Base-by-base conservation (phyloP, 2,888 invertebrate species). In the Asteroscopus sphinx region DNA sequence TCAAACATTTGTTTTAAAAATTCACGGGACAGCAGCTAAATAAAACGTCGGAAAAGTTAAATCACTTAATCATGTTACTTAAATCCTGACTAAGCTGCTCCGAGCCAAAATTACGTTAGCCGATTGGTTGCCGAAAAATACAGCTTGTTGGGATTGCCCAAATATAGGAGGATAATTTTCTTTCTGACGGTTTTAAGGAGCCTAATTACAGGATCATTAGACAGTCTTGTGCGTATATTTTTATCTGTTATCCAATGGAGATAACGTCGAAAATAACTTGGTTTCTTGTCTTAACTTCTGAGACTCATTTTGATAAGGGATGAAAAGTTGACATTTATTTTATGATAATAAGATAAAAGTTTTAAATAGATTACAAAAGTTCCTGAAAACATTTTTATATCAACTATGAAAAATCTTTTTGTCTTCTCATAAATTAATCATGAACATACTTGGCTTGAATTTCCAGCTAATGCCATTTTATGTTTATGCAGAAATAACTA, bases 1-100 rank as follows among this genome's bases (percentile, higher is more conserved):
- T 36, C 33, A 32, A 49, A 30, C n/a, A 48, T 39, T 47, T 48
- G 39, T 30, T 37, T 37, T 21, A 37, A 2, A 30, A 40, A 68
- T 36, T 16, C 32, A 51, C 12, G 11, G 26, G 26, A 30, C 7
- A 30, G 7, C n/a, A 16, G 13, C 30, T 26, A 52, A 51, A 35
- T 36, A 47, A 47, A 48, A 32, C 15, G 28, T n/a, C 11, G 15
- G 6, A 3, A 40, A 49, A 46, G 9, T 37, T 36, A 49, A 49
- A 15, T 30, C 25, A 52, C 12, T 36, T 32, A 46, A 41, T 46
- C 6, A 37, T 12, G 8, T 42, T 35, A 17, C 17, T 36, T 36
- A n/a, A 28, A 42, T 26, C 30, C 15, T 39, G n/a, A 28, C 33
- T 36, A 35, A 30, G 28, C n/a, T 37, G n/a, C 16, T n/a, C 16